Base-by-base conservation (phyloP, 2,888 invertebrate genomes). In the Altica lythri region DNA sequence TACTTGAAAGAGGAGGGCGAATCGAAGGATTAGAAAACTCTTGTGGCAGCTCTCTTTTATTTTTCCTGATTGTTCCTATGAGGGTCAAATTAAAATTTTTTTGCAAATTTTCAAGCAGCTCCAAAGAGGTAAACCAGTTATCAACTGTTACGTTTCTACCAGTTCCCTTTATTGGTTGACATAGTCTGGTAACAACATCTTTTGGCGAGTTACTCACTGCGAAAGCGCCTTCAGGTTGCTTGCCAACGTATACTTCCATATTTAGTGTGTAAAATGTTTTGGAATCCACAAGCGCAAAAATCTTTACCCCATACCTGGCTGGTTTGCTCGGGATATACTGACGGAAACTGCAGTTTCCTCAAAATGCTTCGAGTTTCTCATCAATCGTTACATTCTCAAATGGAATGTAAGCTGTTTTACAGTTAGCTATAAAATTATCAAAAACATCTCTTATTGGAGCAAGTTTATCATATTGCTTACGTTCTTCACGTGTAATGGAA, bases 61-160 rank as follows among this genome's bases (percentile, higher is more conserved):
- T n/a, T n/a, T n/a, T n/a, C 22, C 22, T 19, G 3, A 19, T 19
- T 19, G 45, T 46, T 1, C 45, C 45, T 22, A 45, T 16, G 14
- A 22, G 14, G 13, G 45, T 34, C 14, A 45, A 13, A 5, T 45
- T 45, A 16, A 27, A 14, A 13, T 19, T 19, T 19, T 19, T 19
- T 6, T 19, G 22, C 22, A 19, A 19, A 19, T 19, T 19, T 19
- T 19, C 22, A 19, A 19, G 6, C 4, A 19, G 6, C 4, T 19
- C 6, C 22, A 5, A 19, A 19, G 4, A 5, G 22, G 22, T 19
- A 19, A 19, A 19, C 22, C 10, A 43, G 16, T 25, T 43, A 9
- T 25, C 43, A 22, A 19, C 12, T n/a, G 43, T 43, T 14, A 43
- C 27, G 17, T 43, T 43, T 27, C 43, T 25, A 14, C 25, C 13